Evolutionary conservation across 2,113 vertebrate species (phyloP).

Genomic region (Proterorhinus semilunaris): DNA sequence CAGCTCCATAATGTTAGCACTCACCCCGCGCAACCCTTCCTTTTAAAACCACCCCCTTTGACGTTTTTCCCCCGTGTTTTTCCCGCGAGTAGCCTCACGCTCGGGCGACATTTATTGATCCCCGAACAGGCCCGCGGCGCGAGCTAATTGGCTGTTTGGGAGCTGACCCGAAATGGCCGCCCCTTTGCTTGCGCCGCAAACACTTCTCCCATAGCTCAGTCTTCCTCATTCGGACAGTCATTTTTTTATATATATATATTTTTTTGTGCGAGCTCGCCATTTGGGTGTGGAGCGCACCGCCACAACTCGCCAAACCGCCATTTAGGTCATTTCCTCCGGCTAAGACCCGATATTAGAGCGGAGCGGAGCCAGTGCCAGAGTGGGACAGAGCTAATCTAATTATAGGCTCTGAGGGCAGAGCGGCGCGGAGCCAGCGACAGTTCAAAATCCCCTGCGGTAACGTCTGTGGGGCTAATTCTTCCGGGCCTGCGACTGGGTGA

Average conservation of each 20-base stretch:
- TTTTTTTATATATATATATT: too few relatives aligned
- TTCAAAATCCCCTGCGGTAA: constrained; percentile 80
- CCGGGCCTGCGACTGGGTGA: constrained; percentile 65
- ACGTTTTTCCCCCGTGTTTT: not conserved
- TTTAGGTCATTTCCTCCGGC: constrained; percentile 78
- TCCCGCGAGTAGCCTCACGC: constrained; percentile 44
- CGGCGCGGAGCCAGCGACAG: constrained; percentile 65
- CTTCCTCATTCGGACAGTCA: constrained; percentile 69
- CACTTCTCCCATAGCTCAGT: constrained; percentile 57
- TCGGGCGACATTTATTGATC: constrained; percentile 66
- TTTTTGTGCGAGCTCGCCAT: constrained; percentile 64
- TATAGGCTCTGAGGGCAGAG: constrained; percentile 71
- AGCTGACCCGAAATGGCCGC: constrained; percentile 61
- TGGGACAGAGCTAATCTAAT: constrained; percentile 78
- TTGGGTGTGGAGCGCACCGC: constrained; percentile 33
- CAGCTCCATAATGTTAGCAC: not conserved
- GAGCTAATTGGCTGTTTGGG: constrained; percentile 65
- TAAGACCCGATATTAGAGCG: constrained; percentile 70
- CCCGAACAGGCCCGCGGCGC: constrained; percentile 39
- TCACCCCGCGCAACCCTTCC: not conserved
- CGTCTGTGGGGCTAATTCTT: constrained; percentile 81
- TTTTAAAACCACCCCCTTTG: not conserved
- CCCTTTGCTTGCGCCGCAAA: constrained; percentile 41
- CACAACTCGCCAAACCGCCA: constrained; percentile 59
- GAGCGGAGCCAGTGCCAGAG: constrained; percentile 70